Evolutionary conservation across 2,113 vertebrate species (phyloP).

Genomic region (Atherinomorus stipes): DNA sequence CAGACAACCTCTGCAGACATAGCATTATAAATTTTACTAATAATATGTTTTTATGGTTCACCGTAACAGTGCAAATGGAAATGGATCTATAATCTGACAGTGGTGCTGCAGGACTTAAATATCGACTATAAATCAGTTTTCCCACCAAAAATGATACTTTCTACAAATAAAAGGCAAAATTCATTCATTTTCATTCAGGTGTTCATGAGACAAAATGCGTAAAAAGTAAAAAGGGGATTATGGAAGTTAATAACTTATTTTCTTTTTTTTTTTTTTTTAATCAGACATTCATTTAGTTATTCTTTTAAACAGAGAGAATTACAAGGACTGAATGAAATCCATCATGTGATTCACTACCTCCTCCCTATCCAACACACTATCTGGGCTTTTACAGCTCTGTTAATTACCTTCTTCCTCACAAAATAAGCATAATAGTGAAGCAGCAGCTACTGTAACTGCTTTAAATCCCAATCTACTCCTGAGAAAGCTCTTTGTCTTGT

Average conservation of each 20-base stretch:
- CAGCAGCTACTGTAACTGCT: neutral
- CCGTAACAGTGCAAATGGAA: too few species aligned
- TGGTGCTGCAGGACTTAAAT: too few species aligned
- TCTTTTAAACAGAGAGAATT: slow-evolving; percentile 15
- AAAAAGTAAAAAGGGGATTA: too few species aligned
- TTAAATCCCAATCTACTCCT: slow-evolving; percentile 18
- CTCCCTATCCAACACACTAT: slow-evolving; percentile 20
- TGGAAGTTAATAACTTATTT: neutral
- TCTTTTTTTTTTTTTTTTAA: neutral
- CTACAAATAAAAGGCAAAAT: too few species aligned
- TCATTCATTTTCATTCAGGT: too few species aligned
- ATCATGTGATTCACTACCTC: slow-evolving; percentile 12
- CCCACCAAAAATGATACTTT: too few species aligned
- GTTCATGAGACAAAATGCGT: too few species aligned
- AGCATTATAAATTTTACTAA: too few species aligned
- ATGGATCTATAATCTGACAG: too few species aligned
- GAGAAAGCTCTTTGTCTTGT: neutral
- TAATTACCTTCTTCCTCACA: slow-evolving; percentile 51
- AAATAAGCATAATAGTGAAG: slow-evolving; percentile 6
- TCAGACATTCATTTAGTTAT: slow-evolving; percentile 23
- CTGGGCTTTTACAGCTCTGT: slow-evolving; percentile 38
- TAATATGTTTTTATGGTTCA: too few species aligned
- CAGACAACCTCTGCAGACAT: too few species aligned
- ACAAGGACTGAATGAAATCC: slow-evolving; percentile 23
- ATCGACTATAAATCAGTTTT: too few species aligned